These are phyloP conservation scores for Rotaria macrura DNA, from an alignment of 2,888 invertebrate genomes.

Conservation along the genomic window DNA sequence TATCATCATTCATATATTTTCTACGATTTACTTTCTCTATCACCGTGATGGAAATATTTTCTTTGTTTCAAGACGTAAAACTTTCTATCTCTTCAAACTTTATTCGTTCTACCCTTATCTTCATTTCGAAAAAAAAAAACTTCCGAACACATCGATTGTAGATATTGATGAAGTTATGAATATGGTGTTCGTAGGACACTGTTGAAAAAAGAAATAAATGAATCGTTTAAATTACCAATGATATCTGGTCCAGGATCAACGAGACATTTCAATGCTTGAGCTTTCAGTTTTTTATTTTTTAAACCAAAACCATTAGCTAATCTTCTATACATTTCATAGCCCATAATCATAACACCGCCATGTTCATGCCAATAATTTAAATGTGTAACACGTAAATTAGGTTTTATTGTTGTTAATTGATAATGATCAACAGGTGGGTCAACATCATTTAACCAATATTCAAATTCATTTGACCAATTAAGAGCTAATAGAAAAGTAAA, in stretches of 20 bases:
- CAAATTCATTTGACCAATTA: slow-evolving; percentile 88
- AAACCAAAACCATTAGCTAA: slow-evolving; percentile 15
- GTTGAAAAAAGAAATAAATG: no score
- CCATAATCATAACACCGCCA: slow-evolving; percentile 29
- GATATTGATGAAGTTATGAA: no score
- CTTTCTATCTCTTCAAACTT: no score
- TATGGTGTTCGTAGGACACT: no score
- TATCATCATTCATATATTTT: no score
- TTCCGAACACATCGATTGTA: no score
- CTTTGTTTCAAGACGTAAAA: no score
- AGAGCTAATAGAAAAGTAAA: slow-evolving; percentile 47
- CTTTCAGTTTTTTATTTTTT: slow-evolving; percentile 17
- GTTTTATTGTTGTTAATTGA: slow-evolving; percentile 4
- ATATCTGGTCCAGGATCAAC: slow-evolving; percentile 22
- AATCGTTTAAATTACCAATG: background rate
- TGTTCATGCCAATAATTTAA: slow-evolving; percentile 25
- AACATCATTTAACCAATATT: slow-evolving; percentile 60
- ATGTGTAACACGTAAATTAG: slow-evolving; percentile 10
- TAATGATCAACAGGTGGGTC: background rate
- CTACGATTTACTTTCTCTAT: no score
- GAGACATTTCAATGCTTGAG: slow-evolving; percentile 1
- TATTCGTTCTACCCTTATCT: no score
- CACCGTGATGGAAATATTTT: no score
- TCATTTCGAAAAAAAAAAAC: no score
- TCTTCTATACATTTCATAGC: slow-evolving; percentile 52